Conservation (phyloP, 2,888 invertebrate genomes). For the Synanthedon formicaeformis region DNA sequence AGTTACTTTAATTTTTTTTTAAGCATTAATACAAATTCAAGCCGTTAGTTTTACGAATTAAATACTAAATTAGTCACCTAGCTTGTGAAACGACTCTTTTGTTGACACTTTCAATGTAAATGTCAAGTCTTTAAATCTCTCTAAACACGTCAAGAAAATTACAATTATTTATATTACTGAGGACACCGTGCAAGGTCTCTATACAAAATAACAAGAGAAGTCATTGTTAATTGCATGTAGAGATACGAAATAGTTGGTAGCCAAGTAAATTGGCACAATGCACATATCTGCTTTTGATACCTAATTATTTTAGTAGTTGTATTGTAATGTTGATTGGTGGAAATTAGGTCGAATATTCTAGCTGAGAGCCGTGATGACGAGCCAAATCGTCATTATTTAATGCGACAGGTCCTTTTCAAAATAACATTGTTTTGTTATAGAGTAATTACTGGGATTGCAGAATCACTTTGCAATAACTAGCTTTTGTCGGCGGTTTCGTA, state of each 20-base stretch:
- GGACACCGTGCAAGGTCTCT: neutral
- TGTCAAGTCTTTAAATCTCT: no score
- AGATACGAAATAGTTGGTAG: conserved; percentile 6
- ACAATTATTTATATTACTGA: neutral
- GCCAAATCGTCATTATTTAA: neutral
- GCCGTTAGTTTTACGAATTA: no score
- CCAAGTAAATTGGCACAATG: neutral
- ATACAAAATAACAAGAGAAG: neutral
- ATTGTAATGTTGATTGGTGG: conserved; percentile 1
- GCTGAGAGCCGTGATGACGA: neutral
- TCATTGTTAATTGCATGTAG: neutral
- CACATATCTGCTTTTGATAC: neutral
- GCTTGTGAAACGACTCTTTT: no score
- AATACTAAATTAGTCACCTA: no score
- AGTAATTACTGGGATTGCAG: no score
- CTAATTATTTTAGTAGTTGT: neutral
- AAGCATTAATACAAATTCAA: no score
- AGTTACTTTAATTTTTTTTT: no score
- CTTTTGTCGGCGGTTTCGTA: no score
- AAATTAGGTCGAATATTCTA: neutral
- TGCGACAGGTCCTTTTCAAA: conserved; percentile 3
- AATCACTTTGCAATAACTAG: no score
- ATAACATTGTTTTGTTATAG: neutral
- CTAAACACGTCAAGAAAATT: no score
- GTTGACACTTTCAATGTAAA: no score